These are phyloP conservation scores for Casuarius casuarius DNA, from an alignment of 2,113 vertebrate species.

Conservation along the genomic window DNA sequence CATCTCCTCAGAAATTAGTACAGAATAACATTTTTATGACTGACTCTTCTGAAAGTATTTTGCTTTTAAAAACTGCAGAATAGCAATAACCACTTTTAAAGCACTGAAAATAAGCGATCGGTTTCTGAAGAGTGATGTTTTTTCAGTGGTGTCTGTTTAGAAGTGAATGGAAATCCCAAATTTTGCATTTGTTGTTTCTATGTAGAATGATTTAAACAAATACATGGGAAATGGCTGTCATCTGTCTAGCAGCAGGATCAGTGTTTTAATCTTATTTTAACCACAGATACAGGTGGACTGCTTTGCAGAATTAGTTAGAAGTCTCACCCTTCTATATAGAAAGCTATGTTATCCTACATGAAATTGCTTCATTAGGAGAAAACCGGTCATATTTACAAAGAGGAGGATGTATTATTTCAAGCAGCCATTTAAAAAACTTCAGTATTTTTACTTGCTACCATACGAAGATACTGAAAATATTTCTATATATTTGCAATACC, in stretches of 20 bases:
- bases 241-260: not conserved
- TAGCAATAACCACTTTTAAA: slow-evolving; percentile 56
- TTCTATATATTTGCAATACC: not conserved
- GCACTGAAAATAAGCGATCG: slow-evolving; percentile 29
- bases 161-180: slow-evolving; percentile 46
- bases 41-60: not conserved
- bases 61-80: slow-evolving; percentile 18
- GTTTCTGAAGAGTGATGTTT: not conserved
- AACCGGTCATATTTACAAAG: not conserved
- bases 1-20: slow-evolving; percentile 24
- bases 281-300: not conserved
- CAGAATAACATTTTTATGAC: not conserved
- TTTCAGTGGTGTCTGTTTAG: slow-evolving; percentile 18
- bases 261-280: not conserved
- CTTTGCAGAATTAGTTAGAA: not conserved
- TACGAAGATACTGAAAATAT: not conserved
- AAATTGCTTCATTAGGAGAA: not conserved
- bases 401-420: not conserved
- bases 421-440: not conserved
- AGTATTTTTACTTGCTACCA: not conserved
- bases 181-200: not conserved
- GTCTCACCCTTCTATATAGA: not conserved
- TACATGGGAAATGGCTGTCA: not conserved
- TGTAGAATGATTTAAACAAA: not conserved
- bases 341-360: accelerated